These are phyloP conservation scores for Chrysogorgia sp. DNA, from an alignment of 92 coral and sea anemone species.

Conservation along the genomic window DNA sequence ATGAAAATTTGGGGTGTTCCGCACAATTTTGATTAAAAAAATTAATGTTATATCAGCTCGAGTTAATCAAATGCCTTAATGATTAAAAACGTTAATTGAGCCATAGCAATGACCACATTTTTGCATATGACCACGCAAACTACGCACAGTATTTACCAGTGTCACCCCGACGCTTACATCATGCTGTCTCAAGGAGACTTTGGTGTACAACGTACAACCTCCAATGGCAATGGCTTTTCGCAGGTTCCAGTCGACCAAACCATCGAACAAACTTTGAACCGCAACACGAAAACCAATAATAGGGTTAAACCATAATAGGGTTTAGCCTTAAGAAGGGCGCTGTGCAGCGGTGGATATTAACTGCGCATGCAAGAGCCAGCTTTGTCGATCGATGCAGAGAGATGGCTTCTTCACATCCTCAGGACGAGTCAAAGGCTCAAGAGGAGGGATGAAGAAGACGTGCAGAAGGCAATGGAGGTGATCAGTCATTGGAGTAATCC, in stretches of 20 bases:
- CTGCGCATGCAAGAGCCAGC: slow-evolving; percentile 69
- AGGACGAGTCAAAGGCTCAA: slow-evolving; percentile 40
- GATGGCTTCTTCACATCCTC: slow-evolving; percentile 34
- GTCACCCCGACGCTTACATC: slow-evolving; percentile 65
- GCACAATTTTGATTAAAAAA: too few relatives aligned
- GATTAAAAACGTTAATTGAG: too few relatives aligned
- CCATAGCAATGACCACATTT: too few relatives aligned
- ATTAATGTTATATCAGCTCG: too few relatives aligned
- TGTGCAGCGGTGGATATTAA: slow-evolving; percentile 70
- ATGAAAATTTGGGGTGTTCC: too few relatives aligned
- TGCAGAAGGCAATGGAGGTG: slow-evolving; percentile 59
- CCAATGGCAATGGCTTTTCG: slow-evolving; percentile 62
- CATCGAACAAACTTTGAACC: slow-evolving; percentile 67
- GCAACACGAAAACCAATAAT: slow-evolving; percentile 69
- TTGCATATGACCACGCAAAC: slow-evolving; percentile 67
- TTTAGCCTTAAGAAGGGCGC: slow-evolving; percentile 63
- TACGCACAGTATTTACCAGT: too few relatives aligned
- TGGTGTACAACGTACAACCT: slow-evolving; percentile 61
- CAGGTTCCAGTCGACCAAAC: too few relatives aligned
- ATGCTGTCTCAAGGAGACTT: slow-evolving; percentile 62
- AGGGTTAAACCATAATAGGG: slow-evolving; percentile 71
- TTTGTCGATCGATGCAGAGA: slow-evolving; percentile 64
- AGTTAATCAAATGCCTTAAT: too few relatives aligned
- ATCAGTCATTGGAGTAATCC: slow-evolving; percentile 66
- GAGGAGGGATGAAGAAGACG: slow-evolving; percentile 67